Evolutionary conservation across 2,888 invertebrate genomes (phyloP).

Genomic region (Pseudanteris insignis): DNA sequence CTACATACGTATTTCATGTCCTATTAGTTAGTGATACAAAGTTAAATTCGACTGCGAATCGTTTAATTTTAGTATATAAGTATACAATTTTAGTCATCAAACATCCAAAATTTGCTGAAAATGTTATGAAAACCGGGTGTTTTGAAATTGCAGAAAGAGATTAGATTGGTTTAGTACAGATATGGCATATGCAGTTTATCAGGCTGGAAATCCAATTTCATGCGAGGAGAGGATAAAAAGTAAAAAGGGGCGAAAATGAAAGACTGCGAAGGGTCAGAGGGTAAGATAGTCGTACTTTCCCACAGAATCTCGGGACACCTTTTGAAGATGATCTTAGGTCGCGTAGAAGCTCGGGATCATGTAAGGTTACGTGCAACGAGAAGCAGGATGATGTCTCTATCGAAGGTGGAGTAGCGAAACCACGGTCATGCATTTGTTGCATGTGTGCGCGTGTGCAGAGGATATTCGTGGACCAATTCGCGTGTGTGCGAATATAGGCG

Average conservation of each 20-base stretch:
- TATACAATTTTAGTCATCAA: too few species aligned
- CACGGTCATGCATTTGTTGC: conserved; percentile 38
- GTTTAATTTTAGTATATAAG: too few species aligned
- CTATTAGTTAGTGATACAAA: too few species aligned
- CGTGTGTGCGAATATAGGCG: conserved; percentile 50
- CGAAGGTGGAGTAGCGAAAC: conserved; percentile 49
- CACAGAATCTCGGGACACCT: conserved; percentile 39
- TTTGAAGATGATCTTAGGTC: conserved; percentile 40
- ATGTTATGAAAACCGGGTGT: too few species aligned
- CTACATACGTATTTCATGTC: too few species aligned
- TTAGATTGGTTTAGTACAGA: too few species aligned
- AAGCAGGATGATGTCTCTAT: conserved; percentile 62
- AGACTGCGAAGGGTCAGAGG: conserved; percentile 8
- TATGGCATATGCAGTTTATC: too few species aligned
- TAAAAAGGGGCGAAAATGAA: conserved; percentile 12
- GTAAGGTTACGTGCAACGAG: conserved; percentile 48
- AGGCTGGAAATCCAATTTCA: too few species aligned
- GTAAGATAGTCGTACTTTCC: conserved; percentile 33
- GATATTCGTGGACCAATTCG: conserved; percentile 36
- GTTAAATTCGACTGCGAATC: too few species aligned
- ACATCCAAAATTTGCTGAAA: too few species aligned
- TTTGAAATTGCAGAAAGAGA: too few species aligned
- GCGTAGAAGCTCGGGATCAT: conserved; percentile 35
- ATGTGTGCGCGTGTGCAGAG: conserved; percentile 44
- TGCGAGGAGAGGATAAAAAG: not conserved